Evolutionary conservation across 2,888 invertebrate species (phyloP), one percentile per base, ranked within the genome.

Genomic region (Priocnemis perturbator): DNA sequence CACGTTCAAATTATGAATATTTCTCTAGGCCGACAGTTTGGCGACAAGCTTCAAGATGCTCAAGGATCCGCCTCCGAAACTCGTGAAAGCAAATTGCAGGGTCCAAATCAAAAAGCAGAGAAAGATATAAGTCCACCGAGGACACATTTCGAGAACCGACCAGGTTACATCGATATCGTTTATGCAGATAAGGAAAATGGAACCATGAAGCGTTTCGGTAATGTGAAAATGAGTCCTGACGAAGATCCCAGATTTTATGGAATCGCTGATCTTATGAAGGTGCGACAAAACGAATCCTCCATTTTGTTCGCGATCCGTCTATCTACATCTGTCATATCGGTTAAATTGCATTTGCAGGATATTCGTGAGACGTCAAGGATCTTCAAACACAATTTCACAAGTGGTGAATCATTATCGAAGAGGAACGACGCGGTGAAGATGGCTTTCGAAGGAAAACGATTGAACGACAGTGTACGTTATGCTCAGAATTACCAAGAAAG

Each of bases 161-260:
- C 85, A 0, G 86, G 85, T 30, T 88, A 81, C 60, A 81, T 88
- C n/a, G 88, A 88, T 26, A 86, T 88, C 19, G 74, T 87, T 19
- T 88, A 88, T 58, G 83, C 86, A 17, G 80, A 78, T 3, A 79
- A 76, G 19, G 69, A 71, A 26, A 69, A 81, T 17, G 73, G 76
- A 9, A 77, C 71, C 20, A 60, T 80, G 17, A 83, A 76, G 44
- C 84, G 79, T n/a, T 87, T 85, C 21, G 86, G 81, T n/a, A 87
- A 86, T 47, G 68, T 80, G 4, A 75, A 74, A 64, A 75, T 81
- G 11, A 77, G 83, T 19, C 65, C 81, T 0, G 75, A 66, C 3
- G 55, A 70, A 9, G 81, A 84, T 7, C 67, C 78, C 0, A 82
- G 71, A 26, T 83, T 84, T 17, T 87, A 84, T 52, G 83, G 83